Evolutionary conservation across 2,113 vertebrate species (phyloP), one percentile per base, ranked within the genome.

Genomic region (Castor canadensis): DNA sequence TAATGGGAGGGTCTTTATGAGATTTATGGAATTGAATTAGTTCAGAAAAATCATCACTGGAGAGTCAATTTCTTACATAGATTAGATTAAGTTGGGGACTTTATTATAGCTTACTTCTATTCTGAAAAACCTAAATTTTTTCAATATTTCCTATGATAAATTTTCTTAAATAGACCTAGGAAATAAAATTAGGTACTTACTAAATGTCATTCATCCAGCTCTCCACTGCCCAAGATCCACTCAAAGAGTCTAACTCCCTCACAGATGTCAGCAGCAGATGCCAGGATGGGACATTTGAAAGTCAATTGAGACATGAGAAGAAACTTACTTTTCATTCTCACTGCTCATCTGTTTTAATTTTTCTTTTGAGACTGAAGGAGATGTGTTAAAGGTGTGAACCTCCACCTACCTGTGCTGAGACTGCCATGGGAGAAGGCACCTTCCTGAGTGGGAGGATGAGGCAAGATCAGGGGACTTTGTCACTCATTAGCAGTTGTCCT

Each of bases 121-220:
- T 95, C 52, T 64, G 47, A 54, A 96, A 89, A 93, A 83, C 67
- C 49, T 62, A 92, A 93, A 76, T 92, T 45, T 85, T 90, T 88
- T 26, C n/a, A 45, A 6, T 76, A 77, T 92, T 81, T 96, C 47
- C 26, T 89, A 84, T 52, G 58, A 75, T 64, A 64, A 62, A 86
- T 47, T 62, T 92, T 92, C 26, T 38, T 90, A 81, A 89, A 43
- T 45, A 87, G 35, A 82, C 17, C n/a, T 47, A 49, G 43, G 32
- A 52, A 56, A 62, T 49, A 94, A 77, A 89, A 87, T 9, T 24
- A 85, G 92, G 49, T 69, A 35, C 13, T 88, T 96, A 22, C 12
- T 83, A 52, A 66, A 30, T 9, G 1, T 40, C 15, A 10, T 54
- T 54, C 76, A n/a, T 24, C 38, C 10, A 66, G 30, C 58, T 80